Percentiles rank a stretch among this genome's conserved stretches.
These are phyloP conservation scores for Heteromormyrus szaboi DNA, from an alignment of 2,797 vertebrate genomes.

Conservation along the genomic window DNA sequence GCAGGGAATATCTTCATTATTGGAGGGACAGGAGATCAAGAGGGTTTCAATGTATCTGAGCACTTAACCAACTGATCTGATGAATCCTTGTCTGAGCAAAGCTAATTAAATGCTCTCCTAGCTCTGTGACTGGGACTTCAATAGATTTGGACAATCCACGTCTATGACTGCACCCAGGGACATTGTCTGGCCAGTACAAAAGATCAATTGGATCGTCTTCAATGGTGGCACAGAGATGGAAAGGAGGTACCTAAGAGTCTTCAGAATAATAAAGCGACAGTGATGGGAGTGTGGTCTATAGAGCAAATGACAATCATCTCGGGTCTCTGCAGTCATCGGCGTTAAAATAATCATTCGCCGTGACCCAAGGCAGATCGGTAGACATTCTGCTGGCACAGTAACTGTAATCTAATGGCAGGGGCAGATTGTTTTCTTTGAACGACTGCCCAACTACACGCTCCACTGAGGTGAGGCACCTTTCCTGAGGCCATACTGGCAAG, in stretches of 20 bases:
- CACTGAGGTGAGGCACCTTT: background rate
- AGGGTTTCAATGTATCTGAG: background rate
- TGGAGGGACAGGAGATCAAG: background rate
- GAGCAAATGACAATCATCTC: background rate
- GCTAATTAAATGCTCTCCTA: background rate
- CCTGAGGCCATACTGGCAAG: background rate
- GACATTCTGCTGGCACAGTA: background rate
- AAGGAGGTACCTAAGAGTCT: background rate
- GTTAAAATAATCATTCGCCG: background rate
- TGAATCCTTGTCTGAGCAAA: background rate
- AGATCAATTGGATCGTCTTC: background rate
- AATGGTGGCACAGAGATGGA: background rate
- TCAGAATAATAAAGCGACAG: background rate
- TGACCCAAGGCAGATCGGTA: background rate
- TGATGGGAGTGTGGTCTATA: background rate
- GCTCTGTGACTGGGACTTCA: background rate
- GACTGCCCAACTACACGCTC: background rate
- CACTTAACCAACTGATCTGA: constrained; percentile 8
- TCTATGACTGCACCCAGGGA: background rate
- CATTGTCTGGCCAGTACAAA: background rate
- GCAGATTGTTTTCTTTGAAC: background rate
- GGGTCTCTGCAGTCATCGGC: background rate
- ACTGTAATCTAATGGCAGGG: background rate
- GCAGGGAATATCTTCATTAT: background rate
- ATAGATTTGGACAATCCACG: background rate